Evolutionary conservation across 2,113 vertebrate genomes (phyloP).

Genomic region (Tympanuchus pallidicinctus): DNA sequence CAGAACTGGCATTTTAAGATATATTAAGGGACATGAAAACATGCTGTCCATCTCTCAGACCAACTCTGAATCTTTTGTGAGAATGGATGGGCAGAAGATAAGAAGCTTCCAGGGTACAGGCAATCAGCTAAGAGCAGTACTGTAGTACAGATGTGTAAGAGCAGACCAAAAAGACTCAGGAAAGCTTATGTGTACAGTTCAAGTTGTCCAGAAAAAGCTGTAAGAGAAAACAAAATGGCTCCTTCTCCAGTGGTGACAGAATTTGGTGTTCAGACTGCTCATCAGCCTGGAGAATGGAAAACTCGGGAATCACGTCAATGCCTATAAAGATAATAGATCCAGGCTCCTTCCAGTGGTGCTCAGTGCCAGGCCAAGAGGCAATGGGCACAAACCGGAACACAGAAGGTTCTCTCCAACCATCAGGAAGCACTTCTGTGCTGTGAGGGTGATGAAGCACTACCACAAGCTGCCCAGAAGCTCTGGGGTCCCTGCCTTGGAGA

Average conservation of each 20-base stretch:
- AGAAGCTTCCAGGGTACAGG: fast-evolving
- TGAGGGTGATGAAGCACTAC: neutral
- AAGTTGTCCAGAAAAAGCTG: neutral
- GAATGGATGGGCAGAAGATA: neutral
- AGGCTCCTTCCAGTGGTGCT: neutral
- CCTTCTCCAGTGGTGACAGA: neutral
- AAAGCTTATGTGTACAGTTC: neutral
- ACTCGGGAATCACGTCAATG: neutral
- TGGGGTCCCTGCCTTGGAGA: neutral
- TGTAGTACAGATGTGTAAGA: neutral
- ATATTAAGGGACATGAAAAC: neutral
- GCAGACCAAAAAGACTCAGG: neutral
- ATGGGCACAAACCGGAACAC: neutral
- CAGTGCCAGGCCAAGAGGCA: neutral
- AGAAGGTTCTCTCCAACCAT: neutral
- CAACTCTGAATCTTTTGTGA: neutral
- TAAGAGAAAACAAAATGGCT: neutral
- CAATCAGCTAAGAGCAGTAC: neutral
- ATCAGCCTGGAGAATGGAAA: neutral
- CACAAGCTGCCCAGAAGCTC: neutral
- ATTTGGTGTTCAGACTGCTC: neutral
- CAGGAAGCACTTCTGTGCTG: neutral
- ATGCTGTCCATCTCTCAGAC: neutral
- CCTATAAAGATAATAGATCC: neutral
- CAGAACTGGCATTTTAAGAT: neutral